Evolutionary conservation across 2,113 vertebrate species (phyloP).

Genomic region (Steatornis caripensis): DNA sequence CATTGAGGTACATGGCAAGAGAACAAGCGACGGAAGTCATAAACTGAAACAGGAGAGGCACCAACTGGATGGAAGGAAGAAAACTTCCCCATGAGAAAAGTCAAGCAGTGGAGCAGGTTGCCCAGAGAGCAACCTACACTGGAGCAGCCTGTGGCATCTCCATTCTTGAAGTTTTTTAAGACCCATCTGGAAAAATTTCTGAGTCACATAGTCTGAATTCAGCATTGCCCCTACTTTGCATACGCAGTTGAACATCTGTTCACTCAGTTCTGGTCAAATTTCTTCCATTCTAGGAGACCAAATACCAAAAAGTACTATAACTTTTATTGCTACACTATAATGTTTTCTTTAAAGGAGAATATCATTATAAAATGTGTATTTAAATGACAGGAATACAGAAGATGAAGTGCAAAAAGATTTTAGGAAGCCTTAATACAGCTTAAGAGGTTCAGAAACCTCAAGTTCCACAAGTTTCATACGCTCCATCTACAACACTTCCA

Average conservation of each 20-base stretch:
- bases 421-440: not conserved
- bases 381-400: not conserved
- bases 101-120: not conserved
- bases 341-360: not conserved
- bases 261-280: not conserved
- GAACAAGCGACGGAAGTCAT: not conserved
- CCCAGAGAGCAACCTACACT: not conserved
- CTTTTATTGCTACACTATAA: not conserved
- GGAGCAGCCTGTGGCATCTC: not conserved
- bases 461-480: not conserved
- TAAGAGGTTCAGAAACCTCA: not conserved
- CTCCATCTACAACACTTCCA: not conserved
- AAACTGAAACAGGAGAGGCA: not conserved
- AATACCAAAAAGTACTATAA: not conserved
- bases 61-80: not conserved
- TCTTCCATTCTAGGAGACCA: not conserved
- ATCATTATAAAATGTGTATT: not conserved
- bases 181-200: not conserved
- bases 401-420: not conserved
- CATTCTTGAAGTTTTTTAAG: not conserved
- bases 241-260: not conserved
- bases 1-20: not conserved
- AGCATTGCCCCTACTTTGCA: not conserved
- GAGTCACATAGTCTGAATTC: not conserved
- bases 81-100: not conserved